Conservation (phyloP, 2,797 vertebrate species). For the Morus bassanus region DNA sequence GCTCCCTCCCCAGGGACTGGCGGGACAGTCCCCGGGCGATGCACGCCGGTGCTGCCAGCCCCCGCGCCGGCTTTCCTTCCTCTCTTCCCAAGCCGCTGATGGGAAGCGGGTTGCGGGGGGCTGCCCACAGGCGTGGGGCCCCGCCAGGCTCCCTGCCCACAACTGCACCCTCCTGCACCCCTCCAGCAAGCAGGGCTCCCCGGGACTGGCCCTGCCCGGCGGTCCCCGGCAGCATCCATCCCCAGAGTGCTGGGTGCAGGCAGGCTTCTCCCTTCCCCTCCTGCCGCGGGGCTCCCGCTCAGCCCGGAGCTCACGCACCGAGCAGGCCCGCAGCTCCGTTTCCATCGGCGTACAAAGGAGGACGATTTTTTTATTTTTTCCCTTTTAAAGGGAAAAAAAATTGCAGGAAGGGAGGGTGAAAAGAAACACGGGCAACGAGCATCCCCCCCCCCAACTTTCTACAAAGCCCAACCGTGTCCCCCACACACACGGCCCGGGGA, state of each 20-base stretch:
- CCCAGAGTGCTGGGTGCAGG: background rate
- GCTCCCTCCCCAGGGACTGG: background rate
- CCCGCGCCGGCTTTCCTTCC: background rate
- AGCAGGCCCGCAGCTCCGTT: background rate
- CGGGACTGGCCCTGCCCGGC: background rate
- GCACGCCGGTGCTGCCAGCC: background rate
- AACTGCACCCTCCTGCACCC: background rate
- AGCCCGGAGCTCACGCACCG: background rate
- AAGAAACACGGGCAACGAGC: background rate
- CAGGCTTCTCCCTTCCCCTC: background rate
- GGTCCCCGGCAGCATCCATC: background rate
- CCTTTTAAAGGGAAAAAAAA: background rate
- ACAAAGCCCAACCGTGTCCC: background rate
- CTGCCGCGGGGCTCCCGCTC: background rate
- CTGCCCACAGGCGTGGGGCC: background rate
- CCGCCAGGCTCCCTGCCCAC: background rate
- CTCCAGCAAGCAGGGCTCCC: background rate
- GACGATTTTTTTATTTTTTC: fast-evolving
- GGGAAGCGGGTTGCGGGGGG: background rate
- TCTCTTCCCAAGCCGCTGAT: background rate
- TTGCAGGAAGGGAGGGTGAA: background rate
- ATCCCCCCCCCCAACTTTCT: background rate
- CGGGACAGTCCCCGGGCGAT: background rate
- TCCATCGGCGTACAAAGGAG: background rate
- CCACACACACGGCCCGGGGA: background rate